Evolutionary conservation across 2,797 vertebrate species (phyloP).

Genomic region (Rachycentron canadum): DNA sequence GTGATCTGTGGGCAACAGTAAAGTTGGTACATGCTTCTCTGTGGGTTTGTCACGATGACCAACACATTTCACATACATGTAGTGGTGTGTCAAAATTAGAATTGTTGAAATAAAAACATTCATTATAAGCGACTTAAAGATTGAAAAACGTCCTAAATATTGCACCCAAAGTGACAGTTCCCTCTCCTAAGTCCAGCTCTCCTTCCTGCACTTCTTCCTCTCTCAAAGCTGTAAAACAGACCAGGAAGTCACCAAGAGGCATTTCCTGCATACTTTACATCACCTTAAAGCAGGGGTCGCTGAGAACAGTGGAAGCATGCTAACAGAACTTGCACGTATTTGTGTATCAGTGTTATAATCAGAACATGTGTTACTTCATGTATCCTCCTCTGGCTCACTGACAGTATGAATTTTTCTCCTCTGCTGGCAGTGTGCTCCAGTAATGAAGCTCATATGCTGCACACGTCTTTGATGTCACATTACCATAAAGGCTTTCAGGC

Average conservation of each 20-base stretch:
- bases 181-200: slow-evolving; percentile 15
- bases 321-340: slow-evolving; percentile 12
- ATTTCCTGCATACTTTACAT: slow-evolving; percentile 79
- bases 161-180: neutral
- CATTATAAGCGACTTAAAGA: neutral
- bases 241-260: slow-evolving; percentile 72
- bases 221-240: slow-evolving; percentile 59
- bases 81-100: neutral
- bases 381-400: slow-evolving; percentile 13
- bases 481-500: slow-evolving; percentile 52
- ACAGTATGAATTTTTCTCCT: slow-evolving; percentile 19
- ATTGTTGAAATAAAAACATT: neutral
- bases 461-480: slow-evolving; percentile 77
- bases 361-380: slow-evolving; percentile 20
- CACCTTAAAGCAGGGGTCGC: slow-evolving; percentile 60
- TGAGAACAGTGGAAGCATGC: slow-evolving; percentile 56
- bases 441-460: slow-evolving; percentile 77
- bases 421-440: slow-evolving; percentile 6
- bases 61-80: neutral
- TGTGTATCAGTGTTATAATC: slow-evolving; percentile 25
- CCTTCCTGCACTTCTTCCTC: slow-evolving; percentile 47
- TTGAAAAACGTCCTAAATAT: neutral
- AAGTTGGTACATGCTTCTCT: neutral
- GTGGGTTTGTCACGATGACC: neutral
- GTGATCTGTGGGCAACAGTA: neutral